Evolutionary conservation across 2,888 invertebrate genomes (phyloP).

Genomic region (Eilema depressum): DNA sequence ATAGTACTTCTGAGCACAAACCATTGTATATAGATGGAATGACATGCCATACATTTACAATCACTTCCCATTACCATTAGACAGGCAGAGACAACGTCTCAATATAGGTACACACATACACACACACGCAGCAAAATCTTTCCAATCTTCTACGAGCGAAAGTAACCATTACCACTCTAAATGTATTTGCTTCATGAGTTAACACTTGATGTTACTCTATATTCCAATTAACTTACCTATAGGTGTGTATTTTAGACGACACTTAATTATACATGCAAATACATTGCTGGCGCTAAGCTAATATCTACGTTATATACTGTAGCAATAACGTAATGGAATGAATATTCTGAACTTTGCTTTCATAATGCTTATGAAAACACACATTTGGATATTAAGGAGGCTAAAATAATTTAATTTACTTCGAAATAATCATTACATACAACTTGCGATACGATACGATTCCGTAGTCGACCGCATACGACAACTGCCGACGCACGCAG

Average conservation of each 20-base stretch:
- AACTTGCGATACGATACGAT: too few species aligned
- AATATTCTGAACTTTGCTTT: slow-evolving; percentile 6
- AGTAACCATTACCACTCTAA: not conserved
- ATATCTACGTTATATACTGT: slow-evolving; percentile 29
- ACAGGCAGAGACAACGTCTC: too few species aligned
- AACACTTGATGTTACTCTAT: slow-evolving; percentile 16
- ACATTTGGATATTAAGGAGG: not conserved
- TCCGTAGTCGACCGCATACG: too few species aligned
- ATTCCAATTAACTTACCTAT: slow-evolving; percentile 15
- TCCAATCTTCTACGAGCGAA: not conserved
- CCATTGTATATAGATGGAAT: too few species aligned
- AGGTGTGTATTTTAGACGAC: slow-evolving; percentile 22
- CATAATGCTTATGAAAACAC: not conserved
- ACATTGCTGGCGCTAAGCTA: slow-evolving; percentile 26
- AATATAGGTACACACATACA: too few species aligned
- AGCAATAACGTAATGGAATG: slow-evolving; percentile 21
- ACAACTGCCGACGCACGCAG: too few species aligned
- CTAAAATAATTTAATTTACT: not conserved
- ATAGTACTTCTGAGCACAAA: too few species aligned
- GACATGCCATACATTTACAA: too few species aligned
- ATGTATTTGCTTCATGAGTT: not conserved
- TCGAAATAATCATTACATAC: too few species aligned
- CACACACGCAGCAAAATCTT: too few species aligned
- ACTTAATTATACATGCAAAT: slow-evolving; percentile 40
- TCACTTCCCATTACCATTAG: too few species aligned